These are phyloP conservation scores for Tribolium castaneum DNA, from an alignment of 1,140 invertebrate genomes.

Conservation along the genomic window DNA sequence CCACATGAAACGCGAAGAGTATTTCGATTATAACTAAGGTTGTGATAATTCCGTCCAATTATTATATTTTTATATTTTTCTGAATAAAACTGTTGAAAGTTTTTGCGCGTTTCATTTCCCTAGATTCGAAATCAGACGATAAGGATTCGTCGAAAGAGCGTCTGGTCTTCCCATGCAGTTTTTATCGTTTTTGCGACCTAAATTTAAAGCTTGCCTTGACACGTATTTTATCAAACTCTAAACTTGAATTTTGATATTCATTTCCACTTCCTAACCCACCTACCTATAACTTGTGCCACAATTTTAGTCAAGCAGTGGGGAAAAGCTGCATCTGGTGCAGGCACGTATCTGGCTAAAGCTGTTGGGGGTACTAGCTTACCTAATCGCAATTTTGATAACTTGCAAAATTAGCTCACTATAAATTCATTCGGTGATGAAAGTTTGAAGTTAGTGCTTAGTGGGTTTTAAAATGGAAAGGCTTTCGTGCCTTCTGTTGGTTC, in stretches of 20 bases:
- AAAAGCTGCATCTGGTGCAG: background rate
- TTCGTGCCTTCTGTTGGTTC: background rate
- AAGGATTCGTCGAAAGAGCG: background rate
- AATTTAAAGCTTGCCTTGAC: conserved; percentile 8
- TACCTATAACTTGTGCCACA: conserved; percentile 1
- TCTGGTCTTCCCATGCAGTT: conserved; percentile 16
- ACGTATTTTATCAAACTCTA: conserved; percentile 4
- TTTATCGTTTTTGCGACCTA: conserved; percentile 18
- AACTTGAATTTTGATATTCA: conserved; percentile 19
- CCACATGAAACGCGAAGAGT: conserved; percentile 53
- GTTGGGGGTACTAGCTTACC: background rate
- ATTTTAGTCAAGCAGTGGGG: conserved; percentile 1
- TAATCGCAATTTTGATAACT: background rate
- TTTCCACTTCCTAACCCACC: conserved; percentile 16
- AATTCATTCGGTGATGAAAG: background rate
- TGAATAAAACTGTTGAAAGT: background rate
- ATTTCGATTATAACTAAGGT: conserved; percentile 44
- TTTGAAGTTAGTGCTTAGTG: background rate
- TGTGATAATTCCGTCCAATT: conserved; percentile 8
- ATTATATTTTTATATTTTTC: conserved; percentile 19
- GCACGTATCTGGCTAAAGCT: background rate
- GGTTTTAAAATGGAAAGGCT: conserved; percentile 1
- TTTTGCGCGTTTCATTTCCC: background rate
- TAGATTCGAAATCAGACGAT: background rate
- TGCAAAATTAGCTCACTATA: background rate